phyloP scores from a whole-genome alignment of 2,113 vertebrate genomes.

The Camelus dromedarius region DNA sequence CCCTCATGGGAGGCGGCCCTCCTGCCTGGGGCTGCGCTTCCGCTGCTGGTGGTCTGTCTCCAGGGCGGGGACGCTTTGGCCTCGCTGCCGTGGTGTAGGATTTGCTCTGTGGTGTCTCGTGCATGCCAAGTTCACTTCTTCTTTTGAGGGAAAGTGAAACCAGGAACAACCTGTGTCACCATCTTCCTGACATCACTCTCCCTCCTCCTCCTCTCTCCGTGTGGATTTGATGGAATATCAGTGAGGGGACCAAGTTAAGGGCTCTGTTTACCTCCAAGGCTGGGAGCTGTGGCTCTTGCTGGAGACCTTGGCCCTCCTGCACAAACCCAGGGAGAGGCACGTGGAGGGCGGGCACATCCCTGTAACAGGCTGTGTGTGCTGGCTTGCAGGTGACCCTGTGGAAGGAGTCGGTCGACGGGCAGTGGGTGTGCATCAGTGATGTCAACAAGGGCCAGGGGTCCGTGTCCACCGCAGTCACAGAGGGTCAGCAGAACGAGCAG shows the following conservation, averaged over 20 bases:
- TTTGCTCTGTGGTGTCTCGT: background rate
- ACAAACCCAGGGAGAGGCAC: too few relatives aligned
- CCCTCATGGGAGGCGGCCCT: background rate
- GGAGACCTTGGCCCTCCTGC: too few relatives aligned
- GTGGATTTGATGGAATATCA: background rate
- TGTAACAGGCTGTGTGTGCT: background rate
- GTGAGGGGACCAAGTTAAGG: background rate
- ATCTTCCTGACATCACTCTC: background rate
- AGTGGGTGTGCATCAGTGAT: constrained; percentile 98
- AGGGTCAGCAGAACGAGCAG: constrained; percentile 96
- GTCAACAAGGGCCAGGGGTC: constrained; percentile 98
- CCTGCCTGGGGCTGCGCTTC: too few relatives aligned
- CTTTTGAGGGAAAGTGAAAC: background rate
- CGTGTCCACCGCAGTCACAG: constrained; percentile 90
- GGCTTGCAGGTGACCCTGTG: constrained; percentile 94
- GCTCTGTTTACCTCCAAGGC: background rate
- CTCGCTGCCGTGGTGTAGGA: background rate
- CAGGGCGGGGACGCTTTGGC: background rate
- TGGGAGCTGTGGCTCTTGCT: background rate
- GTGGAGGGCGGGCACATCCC: background rate
- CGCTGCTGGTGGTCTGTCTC: background rate
- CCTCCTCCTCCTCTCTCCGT: background rate
- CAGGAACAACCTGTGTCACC: background rate
- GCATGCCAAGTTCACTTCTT: background rate
- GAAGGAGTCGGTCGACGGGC: constrained; percentile 97